Percentiles rank a stretch among this genome's conserved stretches.
These are phyloP conservation scores for Dasyurus viverrinus DNA, from an alignment of 2,113 vertebrate species.

Conservation along the genomic window DNA sequence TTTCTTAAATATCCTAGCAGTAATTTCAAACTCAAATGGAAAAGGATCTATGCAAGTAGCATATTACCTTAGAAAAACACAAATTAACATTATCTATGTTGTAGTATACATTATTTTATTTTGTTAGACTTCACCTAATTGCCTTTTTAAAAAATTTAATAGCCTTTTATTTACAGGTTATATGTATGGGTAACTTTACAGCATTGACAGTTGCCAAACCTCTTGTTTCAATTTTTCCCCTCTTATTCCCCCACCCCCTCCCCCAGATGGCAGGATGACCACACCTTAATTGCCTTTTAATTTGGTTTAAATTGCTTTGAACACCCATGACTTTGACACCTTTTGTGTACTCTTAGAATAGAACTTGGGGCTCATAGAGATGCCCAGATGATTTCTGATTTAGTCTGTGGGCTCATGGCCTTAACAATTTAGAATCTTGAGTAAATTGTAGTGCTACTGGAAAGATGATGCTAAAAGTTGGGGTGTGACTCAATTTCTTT, in stretches of 20 bases:
- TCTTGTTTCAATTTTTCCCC: no score
- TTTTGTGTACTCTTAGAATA: background rate
- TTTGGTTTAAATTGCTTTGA: background rate
- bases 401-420: background rate
- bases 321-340: background rate
- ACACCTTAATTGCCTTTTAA: background rate
- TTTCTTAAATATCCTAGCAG: background rate
- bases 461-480: background rate
- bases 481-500: background rate
- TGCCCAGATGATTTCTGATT: background rate
- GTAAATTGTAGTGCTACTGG: background rate
- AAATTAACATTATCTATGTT: background rate
- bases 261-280: no score
- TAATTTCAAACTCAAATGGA: background rate
- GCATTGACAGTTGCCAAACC: no score
- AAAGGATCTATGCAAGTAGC: background rate
- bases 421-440: background rate
- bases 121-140: background rate
- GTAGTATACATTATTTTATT: background rate
- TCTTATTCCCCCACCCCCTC: no score
- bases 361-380: background rate
- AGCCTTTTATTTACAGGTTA: no score
- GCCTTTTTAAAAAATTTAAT: no score
- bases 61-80: background rate
- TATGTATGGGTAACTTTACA: no score